A percentile compares a stretch with the other conserved stretches of the same genome.
These are phyloP conservation scores for Chymomyza procnemis DNA, from an alignment of 2,888 invertebrate genomes.

Conservation along the genomic window DNA sequence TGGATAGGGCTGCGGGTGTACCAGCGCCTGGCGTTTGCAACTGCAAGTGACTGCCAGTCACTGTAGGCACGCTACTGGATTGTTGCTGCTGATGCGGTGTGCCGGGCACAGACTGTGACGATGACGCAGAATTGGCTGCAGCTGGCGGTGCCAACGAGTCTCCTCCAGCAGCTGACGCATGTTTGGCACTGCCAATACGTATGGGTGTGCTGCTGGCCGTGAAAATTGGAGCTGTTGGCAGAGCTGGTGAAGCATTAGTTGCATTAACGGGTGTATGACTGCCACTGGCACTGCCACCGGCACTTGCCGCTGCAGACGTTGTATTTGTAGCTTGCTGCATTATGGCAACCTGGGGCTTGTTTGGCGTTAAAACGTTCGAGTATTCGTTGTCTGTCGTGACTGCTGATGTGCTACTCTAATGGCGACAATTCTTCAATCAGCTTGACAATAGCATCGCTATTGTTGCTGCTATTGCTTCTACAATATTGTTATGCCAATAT, in stretches of 20 bases:
- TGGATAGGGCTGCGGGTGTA: constrained; percentile 47
- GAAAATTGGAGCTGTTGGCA: constrained; percentile 22
- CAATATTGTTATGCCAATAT: constrained; percentile 41
- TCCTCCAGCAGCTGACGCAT: constrained; percentile 32
- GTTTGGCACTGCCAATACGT: constrained; percentile 69
- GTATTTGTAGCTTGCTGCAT: constrained; percentile 39
- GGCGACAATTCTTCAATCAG: not conserved
- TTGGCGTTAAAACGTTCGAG: not conserved
- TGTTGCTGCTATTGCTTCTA: constrained; percentile 21
- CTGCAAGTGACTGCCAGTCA: constrained; percentile 61
- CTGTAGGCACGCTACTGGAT: constrained; percentile 65
- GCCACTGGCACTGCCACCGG: constrained; percentile 23
- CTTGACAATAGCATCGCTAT: constrained; percentile 39
- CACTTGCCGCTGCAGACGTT: constrained; percentile 20
- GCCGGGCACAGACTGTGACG: constrained; percentile 49
- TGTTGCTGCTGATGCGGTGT: constrained; percentile 52
- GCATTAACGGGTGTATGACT: constrained; percentile 33
- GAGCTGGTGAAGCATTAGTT: constrained; percentile 17
- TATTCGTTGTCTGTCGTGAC: not conserved
- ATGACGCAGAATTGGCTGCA: constrained; percentile 23
- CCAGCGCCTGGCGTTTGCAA: constrained; percentile 53
- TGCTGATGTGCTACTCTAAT: not conserved
- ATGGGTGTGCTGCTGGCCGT: constrained; percentile 72
- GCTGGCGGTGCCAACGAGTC: constrained; percentile 52
- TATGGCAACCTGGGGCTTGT: not conserved